Conservation (phyloP, 2,888 invertebrate genomes). For the Drosophila helvetica region DNA sequence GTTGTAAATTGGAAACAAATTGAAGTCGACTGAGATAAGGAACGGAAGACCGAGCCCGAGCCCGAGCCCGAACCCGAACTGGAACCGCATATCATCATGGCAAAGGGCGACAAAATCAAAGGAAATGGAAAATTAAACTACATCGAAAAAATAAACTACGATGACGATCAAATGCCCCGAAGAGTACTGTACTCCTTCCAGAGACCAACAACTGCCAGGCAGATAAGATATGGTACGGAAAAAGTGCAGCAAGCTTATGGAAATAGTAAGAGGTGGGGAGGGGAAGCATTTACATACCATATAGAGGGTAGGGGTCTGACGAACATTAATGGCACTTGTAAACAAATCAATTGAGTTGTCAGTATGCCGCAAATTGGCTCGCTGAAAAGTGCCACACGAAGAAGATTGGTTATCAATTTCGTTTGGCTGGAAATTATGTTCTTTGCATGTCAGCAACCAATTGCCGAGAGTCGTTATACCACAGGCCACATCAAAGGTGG, state of each 20-base stretch:
- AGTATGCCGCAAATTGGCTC: constrained; percentile 64
- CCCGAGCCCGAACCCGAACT: constrained; percentile 5
- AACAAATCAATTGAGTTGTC: constrained; percentile 71
- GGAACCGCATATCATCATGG: background rate
- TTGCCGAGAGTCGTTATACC: constrained; percentile 62
- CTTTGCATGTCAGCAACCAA: constrained; percentile 82
- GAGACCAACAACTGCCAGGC: no score
- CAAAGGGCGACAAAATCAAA: constrained; percentile 64
- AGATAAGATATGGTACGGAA: constrained; percentile 28
- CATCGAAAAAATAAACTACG: constrained; percentile 27
- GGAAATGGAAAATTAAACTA: constrained; percentile 67
- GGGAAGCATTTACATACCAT: constrained; percentile 65
- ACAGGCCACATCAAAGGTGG: constrained; percentile 53
- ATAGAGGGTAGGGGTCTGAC: background rate
- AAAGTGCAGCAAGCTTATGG: constrained; percentile 41
- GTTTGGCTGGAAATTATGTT: constrained; percentile 72
- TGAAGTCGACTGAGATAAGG: constrained; percentile 53
- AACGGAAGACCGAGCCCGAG: constrained; percentile 5
- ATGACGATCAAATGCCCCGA: constrained; percentile 60
- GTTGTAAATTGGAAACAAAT: constrained; percentile 81
- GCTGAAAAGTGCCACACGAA: constrained; percentile 43
- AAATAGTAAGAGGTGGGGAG: constrained; percentile 11
- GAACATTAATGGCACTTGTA: constrained; percentile 75
- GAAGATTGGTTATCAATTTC: constrained; percentile 65
- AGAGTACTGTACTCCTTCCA: constrained; percentile 1